Percentiles rank a stretch among this genome's conserved stretches.
These are phyloP conservation scores for Alloscopus bannaensis DNA, from an alignment of 2,888 invertebrate genomes.

Conservation along the genomic window DNA sequence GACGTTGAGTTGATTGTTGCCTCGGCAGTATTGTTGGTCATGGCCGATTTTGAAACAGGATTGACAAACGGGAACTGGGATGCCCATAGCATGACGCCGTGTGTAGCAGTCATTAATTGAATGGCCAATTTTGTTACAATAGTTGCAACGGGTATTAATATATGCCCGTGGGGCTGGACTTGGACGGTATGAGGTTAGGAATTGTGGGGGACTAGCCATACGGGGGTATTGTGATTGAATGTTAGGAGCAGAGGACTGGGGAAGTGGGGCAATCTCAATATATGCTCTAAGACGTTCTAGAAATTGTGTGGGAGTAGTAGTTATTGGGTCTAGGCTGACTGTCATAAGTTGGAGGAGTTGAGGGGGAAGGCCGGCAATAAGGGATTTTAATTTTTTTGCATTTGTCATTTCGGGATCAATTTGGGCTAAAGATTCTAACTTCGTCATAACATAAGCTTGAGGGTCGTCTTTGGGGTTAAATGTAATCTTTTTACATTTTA, in stretches of 20 bases:
- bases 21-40: too few relatives aligned
- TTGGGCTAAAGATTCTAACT: not conserved
- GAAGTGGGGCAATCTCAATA: not conserved
- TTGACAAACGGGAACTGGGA: too few relatives aligned
- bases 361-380: not conserved
- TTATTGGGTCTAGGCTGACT: not conserved
- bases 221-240: too few relatives aligned
- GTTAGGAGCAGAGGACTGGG: not conserved
- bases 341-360: not conserved
- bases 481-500: not conserved
- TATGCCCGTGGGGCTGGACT: too few relatives aligned
- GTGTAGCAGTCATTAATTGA: too few relatives aligned
- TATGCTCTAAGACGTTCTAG: not conserved
- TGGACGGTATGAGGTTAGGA: too few relatives aligned
- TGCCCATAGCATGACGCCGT: too few relatives aligned
- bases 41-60: too few relatives aligned
- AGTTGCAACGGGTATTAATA: too few relatives aligned
- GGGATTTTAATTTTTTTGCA: not conserved
- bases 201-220: too few relatives aligned
- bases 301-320: not conserved
- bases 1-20: too few relatives aligned
- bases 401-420: not conserved
- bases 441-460: not conserved
- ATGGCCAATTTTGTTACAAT: too few relatives aligned
- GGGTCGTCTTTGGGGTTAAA: not conserved